These are phyloP conservation scores for Meta bourneti DNA, from an alignment of 2,888 invertebrate species.

Conservation along the genomic window DNA sequence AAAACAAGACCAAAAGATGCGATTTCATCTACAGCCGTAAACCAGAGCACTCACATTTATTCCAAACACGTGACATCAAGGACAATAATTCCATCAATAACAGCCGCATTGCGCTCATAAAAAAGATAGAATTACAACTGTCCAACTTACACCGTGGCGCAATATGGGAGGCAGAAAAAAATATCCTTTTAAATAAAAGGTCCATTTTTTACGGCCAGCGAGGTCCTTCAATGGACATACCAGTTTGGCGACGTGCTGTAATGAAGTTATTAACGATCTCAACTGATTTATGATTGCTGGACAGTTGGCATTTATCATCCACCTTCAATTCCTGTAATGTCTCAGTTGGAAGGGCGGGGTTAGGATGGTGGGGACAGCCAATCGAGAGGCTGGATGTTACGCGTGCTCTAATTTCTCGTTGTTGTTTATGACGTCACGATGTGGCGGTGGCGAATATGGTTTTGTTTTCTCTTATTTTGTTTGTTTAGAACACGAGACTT, in stretches of 20 bases:
- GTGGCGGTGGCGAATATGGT: not conserved
- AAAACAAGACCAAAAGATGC: too few species aligned
- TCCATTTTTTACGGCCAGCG: not conserved
- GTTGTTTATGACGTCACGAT: not conserved
- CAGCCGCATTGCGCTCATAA: not conserved
- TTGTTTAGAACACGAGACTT: too few species aligned
- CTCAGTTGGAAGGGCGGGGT: not conserved
- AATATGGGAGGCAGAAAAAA: not conserved
- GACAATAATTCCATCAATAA: too few species aligned
- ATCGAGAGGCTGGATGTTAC: not conserved
- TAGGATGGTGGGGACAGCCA: not conserved
- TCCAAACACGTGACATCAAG: too few species aligned
- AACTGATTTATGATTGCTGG: conserved; percentile 15
- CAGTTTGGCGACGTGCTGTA: not conserved
- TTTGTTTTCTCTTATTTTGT: too few species aligned
- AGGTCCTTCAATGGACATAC: not conserved
- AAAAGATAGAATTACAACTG: not conserved
- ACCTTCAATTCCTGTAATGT: not conserved
- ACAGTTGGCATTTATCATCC: conserved; percentile 7
- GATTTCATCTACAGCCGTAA: too few species aligned
- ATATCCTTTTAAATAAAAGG: not conserved
- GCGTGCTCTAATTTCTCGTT: not conserved
- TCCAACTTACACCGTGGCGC: not conserved
- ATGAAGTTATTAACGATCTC: conserved; percentile 30
- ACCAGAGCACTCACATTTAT: too few species aligned